These are phyloP conservation scores for Sipha flava DNA, from an alignment of 1,140 invertebrate species.

Conservation along the genomic window DNA sequence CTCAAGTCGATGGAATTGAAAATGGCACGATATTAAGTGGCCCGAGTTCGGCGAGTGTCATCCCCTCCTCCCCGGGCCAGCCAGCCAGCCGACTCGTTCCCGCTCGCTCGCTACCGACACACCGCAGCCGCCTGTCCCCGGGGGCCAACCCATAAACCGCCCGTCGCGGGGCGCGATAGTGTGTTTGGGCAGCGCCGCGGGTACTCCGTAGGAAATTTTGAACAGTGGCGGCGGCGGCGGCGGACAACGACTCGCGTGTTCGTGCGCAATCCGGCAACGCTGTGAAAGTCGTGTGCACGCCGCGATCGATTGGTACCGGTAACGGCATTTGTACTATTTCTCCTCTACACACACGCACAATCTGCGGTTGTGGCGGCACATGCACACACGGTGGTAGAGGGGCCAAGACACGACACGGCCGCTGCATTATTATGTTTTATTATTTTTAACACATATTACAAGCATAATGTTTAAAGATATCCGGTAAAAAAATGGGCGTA, in stretches of 20 bases:
- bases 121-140: conserved; percentile 40
- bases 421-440: no score
- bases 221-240: not conserved
- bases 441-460: no score
- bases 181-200: conserved; percentile 19
- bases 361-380: not conserved
- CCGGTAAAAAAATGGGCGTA: no score
- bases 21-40: conserved; percentile 34
- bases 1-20: conserved; percentile 30
- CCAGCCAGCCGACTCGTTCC: conserved; percentile 2
- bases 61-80: conserved; percentile 13
- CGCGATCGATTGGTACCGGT: conserved; percentile 31
- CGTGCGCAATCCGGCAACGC: conserved; percentile 2
- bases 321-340: conserved; percentile 30
- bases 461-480: no score
- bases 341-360: not conserved
- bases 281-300: conserved; percentile 15
- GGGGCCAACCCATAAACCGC: conserved; percentile 34
- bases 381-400: not conserved
- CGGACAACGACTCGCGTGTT: conserved; percentile 13
- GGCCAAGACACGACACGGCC: not conserved
- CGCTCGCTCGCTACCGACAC: no score
- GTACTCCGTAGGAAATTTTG: conserved; percentile 10
- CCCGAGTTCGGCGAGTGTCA: conserved; percentile 34
- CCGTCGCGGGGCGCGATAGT: not conserved